phyloP scores from a whole-genome alignment of 2,113 vertebrate genomes.

The Tichodroma muraria region DNA sequence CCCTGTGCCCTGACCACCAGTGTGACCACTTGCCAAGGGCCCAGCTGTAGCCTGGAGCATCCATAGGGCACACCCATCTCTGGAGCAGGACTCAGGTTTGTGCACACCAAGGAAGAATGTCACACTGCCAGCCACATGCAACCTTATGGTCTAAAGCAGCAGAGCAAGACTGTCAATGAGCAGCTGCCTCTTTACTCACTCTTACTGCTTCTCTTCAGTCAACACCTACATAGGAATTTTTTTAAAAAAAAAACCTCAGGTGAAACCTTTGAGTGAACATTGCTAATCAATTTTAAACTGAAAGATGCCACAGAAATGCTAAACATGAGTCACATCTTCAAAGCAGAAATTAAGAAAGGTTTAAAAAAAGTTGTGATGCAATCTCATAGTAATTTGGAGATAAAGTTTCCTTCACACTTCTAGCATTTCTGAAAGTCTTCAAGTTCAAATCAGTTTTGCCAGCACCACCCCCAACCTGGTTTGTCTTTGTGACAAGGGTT shows the following conservation, averaged over 20 bases:
- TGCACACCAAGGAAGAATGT: not conserved
- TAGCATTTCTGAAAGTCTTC: not conserved
- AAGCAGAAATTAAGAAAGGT: not conserved
- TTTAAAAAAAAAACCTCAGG: not conserved
- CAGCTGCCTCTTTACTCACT: not conserved
- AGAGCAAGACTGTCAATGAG: not conserved
- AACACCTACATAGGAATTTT: not conserved
- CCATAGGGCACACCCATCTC: accelerated
- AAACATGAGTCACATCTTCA: not conserved
- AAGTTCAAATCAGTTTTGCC: not conserved
- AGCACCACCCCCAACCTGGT: not conserved
- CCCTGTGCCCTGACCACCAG: not conserved
- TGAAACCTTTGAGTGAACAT: not conserved
- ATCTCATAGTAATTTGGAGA: not conserved
- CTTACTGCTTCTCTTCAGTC: not conserved
- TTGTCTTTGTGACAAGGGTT: not conserved
- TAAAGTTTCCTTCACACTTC: not conserved
- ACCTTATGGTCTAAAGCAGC: not conserved
- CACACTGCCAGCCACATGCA: not conserved
- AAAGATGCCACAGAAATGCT: not conserved
- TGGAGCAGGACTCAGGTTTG: not conserved
- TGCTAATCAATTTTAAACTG: not conserved
- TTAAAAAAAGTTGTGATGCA: not conserved
- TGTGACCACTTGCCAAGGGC: not conserved
- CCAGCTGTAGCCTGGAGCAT: not conserved